Evolutionary conservation across 1,140 invertebrate genomes (phyloP).

Genomic region (Uloborus diversus): DNA sequence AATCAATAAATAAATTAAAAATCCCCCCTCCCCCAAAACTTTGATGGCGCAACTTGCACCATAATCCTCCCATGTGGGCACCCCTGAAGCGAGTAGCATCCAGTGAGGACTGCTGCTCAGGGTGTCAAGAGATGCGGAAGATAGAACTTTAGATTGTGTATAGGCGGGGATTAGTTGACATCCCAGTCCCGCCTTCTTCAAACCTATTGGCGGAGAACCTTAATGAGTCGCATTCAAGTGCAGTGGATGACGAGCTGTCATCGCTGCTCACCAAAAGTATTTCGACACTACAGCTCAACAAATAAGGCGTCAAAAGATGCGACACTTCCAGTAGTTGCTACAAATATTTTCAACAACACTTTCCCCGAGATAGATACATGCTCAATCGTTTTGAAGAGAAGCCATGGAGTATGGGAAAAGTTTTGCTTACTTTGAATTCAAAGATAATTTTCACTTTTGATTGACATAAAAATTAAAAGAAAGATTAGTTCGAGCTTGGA

Average conservation of each 20-base stretch:
- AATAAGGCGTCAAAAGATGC: conserved; percentile 35
- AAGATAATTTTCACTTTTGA: neutral
- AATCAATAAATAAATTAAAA: too few relatives aligned
- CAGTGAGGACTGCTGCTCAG: too few relatives aligned
- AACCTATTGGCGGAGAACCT: conserved; percentile 12
- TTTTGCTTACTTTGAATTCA: neutral
- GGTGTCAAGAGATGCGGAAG: neutral
- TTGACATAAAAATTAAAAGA: neutral
- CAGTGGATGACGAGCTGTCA: conserved; percentile 20
- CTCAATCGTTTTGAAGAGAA: neutral
- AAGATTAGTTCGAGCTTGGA: neutral
- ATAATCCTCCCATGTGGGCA: too few relatives aligned
- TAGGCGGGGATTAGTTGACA: conserved; percentile 4
- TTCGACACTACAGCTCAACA: conserved; percentile 28
- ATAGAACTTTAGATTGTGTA: neutral
- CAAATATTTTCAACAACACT: neutral
- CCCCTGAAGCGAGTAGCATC: too few relatives aligned
- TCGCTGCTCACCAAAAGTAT: conserved; percentile 12
- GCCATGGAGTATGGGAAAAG: neutral
- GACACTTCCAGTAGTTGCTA: neutral
- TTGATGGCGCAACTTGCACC: too few relatives aligned
- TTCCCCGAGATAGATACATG: neutral
- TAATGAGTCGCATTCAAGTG: conserved; percentile 14
- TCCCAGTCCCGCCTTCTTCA: neutral
- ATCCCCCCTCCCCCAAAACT: too few relatives aligned